Evolutionary conservation across 2,888 invertebrate genomes (phyloP).

Genomic region (Protophormia terraenovae): DNA sequence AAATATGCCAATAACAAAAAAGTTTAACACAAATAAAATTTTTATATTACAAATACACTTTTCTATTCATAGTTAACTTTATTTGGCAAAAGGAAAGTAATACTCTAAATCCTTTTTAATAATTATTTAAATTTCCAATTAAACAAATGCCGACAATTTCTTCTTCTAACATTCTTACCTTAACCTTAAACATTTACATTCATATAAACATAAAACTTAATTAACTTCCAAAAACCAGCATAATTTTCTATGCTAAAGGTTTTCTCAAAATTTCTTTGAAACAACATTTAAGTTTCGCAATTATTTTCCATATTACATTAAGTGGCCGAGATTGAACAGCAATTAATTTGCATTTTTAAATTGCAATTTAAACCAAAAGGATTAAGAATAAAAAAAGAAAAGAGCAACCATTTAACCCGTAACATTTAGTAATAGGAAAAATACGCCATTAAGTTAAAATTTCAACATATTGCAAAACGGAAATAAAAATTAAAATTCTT

Average conservation of each 20-base stretch:
- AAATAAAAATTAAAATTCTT: constrained; percentile 54
- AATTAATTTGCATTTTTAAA: constrained; percentile 80
- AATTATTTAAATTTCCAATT: constrained; percentile 61
- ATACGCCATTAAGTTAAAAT: constrained; percentile 41
- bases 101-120: constrained; percentile 55
- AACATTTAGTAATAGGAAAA: neutral
- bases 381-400: constrained; percentile 32
- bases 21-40: constrained; percentile 46
- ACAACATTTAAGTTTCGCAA: constrained; percentile 67
- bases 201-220: constrained; percentile 57
- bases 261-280: constrained; percentile 37
- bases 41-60: no score
- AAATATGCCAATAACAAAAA: neutral
- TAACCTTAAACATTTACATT: neutral
- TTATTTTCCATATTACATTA: constrained; percentile 41
- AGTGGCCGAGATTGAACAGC: constrained; percentile 69
- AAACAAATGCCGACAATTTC: constrained; percentile 67
- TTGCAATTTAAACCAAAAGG: constrained; percentile 72
- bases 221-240: constrained; percentile 47
- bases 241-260: no score
- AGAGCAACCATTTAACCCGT: constrained; percentile 37
- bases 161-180: constrained; percentile 31
- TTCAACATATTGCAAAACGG: constrained; percentile 63
- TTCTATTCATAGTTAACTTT: no score
- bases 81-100: neutral